Base-by-base conservation (phyloP, 37 sponge, comb jelly and placozoan species). In the Sycon ciliatum region DNA sequence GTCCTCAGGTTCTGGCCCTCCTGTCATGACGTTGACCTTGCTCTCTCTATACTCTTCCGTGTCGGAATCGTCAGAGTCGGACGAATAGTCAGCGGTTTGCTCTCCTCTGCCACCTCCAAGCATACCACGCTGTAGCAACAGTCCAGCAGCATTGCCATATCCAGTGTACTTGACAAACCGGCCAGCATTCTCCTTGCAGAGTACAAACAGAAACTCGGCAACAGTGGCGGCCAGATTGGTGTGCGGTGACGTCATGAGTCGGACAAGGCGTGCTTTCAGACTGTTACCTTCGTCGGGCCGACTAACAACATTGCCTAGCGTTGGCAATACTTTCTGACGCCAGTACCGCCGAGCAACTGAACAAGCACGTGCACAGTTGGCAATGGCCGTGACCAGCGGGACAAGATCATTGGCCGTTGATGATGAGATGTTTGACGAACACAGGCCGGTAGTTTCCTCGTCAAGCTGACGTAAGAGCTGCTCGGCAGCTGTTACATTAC, bases 81-180 rank as follows among this genome's bases (percentile, higher is more conserved):
- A 35, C 22, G 86, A 85, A 62, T 85, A 85, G 33, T 16, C 26
- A 32, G 2, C 34, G 7, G 70, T 11, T 52, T 36, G 56, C 0
- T 24, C 63, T n/a, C n/a, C n/a, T n/a, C n/a, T n/a, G n/a, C n/a
- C n/a, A 4, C 78, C 81, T 7, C 73, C 85, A 13, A 92, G 67
- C 61, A 92, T 56, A 27, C 93, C 93, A 11, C 78, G 76, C 39
- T 78, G 23, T 77, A 92, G 72, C 38, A 92, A 71, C 34, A 92
- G 76, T 20, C 93, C 93, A 39, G 93, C 93, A 16, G 93, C 88
- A 68, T 85, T 89, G 4, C 93, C 93, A 73, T 85, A 92, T 35
- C 93, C 93, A 28, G 88, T 85, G 72, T 92, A 58, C 71, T 87
- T 92, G 61, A 84, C 52, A 39, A 88, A 77, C 3, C 88, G 76